These are phyloP conservation scores for Phylloscopus collybita DNA, from an alignment of 2,797 vertebrate genomes.

Conservation along the genomic window DNA sequence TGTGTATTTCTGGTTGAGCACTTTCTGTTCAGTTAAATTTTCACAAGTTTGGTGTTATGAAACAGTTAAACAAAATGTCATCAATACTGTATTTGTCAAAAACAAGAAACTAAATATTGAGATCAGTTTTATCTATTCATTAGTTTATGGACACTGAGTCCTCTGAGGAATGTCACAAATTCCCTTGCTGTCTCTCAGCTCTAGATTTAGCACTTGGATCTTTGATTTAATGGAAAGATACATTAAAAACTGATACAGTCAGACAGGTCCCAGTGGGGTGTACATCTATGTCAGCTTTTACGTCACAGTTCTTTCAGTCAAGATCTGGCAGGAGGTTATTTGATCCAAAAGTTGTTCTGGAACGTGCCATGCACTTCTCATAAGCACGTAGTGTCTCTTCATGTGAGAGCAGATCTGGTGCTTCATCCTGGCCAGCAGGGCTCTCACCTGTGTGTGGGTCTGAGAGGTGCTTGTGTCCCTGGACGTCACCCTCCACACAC, in stretches of 20 bases:
- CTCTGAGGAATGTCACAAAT: constrained; percentile 76
- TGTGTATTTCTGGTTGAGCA: neutral
- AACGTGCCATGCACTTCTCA: neutral
- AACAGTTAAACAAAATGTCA: constrained; percentile 72
- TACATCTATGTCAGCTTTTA: constrained; percentile 72
- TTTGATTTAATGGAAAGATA: constrained; percentile 77
- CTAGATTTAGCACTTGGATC: constrained; percentile 78
- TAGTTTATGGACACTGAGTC: constrained; percentile 72
- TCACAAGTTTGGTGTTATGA: neutral
- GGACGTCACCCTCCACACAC: accelerated
- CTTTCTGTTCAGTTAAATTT: neutral
- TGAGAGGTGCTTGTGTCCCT: accelerated
- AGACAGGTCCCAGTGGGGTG: constrained; percentile 73
- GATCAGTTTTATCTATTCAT: constrained; percentile 72
- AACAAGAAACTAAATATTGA: constrained; percentile 64
- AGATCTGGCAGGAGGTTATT: constrained; percentile 65
- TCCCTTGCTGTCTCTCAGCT: constrained; percentile 72
- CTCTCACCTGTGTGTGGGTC: accelerated
- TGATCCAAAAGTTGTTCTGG: constrained; percentile 9
- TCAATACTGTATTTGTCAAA: constrained; percentile 72
- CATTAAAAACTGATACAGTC: constrained; percentile 73
- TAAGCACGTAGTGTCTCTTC: neutral
- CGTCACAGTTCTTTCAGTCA: constrained; percentile 67
- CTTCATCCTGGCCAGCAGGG: accelerated
- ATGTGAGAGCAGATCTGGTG: neutral